phyloP scores from a whole-genome alignment of 1,140 invertebrate genomes.

The Ericerus pela region DNA sequence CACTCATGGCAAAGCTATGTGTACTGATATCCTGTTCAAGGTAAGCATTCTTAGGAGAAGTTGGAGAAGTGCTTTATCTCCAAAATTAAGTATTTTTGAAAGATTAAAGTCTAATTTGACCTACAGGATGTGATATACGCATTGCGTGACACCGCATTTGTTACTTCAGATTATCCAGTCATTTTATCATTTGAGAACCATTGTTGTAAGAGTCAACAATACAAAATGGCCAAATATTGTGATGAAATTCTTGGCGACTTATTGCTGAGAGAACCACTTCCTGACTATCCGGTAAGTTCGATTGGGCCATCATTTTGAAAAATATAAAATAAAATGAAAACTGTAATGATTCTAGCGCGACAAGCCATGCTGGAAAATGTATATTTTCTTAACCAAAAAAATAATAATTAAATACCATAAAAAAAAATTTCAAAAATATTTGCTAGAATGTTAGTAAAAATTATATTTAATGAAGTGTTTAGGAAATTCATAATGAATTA shows the following conservation, averaged over 20 bases:
- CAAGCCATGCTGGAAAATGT: no score
- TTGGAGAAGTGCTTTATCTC: no score
- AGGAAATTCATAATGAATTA: no score
- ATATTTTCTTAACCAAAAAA: no score
- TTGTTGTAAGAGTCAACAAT: conserved; percentile 92
- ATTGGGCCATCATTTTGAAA: conserved; percentile 14
- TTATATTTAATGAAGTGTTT: no score
- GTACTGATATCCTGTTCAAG: conserved; percentile 95
- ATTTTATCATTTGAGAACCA: conserved; percentile 99
- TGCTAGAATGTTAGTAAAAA: no score
- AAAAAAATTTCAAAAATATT: no score
- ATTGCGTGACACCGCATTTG: conserved; percentile 91
- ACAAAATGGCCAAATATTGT: conserved; percentile 97
- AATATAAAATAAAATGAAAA: no score
- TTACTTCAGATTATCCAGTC: conserved; percentile 92
- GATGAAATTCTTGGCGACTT: conserved; percentile 93
- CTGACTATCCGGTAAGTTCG: conserved; percentile 73
- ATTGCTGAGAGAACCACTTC: conserved; percentile 74
- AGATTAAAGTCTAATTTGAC: no score
- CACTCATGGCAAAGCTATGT: conserved; percentile 99
- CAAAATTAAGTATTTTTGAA: no score
- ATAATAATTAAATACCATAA: no score
- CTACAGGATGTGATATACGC: conserved; percentile 84
- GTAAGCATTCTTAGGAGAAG: conserved; percentile 28
- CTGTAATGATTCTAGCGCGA: no score